Evolutionary conservation across 2,113 vertebrate species (phyloP).

Genomic region (Rhea pennata): DNA sequence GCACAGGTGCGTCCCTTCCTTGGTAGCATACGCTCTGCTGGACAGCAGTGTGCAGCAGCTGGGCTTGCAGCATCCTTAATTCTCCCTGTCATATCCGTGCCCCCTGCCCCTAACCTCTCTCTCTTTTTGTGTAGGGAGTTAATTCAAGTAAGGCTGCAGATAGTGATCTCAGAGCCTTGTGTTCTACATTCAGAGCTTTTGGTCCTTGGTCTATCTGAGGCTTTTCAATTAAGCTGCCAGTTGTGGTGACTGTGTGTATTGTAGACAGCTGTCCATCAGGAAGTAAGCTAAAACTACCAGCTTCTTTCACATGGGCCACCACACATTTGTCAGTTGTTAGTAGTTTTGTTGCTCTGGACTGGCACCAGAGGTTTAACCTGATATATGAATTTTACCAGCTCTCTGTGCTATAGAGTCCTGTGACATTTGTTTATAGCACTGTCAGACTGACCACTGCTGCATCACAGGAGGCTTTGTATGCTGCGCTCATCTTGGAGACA

Average conservation of each 20-base stretch:
- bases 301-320: not conserved
- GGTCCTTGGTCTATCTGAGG: not conserved
- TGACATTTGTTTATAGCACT: not conserved
- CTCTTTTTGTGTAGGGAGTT: not conserved
- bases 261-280: not conserved
- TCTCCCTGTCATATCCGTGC: not conserved
- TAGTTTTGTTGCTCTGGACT: not conserved
- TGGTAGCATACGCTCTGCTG: not conserved
- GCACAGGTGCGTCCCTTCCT: not conserved
- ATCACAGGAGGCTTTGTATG: not conserved
- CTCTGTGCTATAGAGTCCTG: not conserved
- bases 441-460: not conserved
- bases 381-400: not conserved
- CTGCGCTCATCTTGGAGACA: not conserved
- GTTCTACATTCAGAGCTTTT: not conserved
- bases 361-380: not conserved
- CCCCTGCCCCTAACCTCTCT: too few relatives aligned
- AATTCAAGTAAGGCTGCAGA: not conserved
- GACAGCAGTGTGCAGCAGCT: not conserved
- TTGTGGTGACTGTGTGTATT: not conserved
- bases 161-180: not conserved
- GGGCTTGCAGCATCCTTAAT: not conserved
- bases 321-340: not conserved
- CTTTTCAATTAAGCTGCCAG: not conserved
- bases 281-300: not conserved